Evolutionary conservation across 2,113 vertebrate genomes (phyloP).

Genomic region (Serilophus lunatus): DNA sequence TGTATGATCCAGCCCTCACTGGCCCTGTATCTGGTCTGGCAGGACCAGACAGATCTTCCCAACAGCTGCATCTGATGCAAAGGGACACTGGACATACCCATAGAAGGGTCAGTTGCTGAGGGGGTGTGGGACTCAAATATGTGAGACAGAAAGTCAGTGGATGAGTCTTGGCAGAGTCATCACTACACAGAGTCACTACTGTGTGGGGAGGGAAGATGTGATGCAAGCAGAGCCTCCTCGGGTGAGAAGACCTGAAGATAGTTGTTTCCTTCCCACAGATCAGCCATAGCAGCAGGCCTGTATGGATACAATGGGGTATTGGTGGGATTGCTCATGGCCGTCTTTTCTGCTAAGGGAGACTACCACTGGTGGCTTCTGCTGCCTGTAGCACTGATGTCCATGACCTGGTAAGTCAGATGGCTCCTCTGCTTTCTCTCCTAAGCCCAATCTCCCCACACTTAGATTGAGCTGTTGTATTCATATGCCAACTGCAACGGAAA

Average conservation of each 20-base stretch:
- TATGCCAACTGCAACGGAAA: background rate
- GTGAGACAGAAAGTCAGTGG: accelerated
- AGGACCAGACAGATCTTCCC: background rate
- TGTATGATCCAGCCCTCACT: background rate
- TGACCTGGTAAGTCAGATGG: conserved; percentile 85
- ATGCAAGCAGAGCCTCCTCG: accelerated
- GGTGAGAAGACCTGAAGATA: background rate
- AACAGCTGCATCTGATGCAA: background rate
- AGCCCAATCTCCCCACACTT: too few relatives aligned
- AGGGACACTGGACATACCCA: background rate
- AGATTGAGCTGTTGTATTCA: background rate
- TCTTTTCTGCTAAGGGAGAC: conserved; percentile 86
- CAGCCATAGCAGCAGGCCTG: conserved; percentile 87
- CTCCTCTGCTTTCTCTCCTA: background rate
- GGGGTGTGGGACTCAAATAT: background rate
- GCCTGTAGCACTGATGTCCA: conserved; percentile 85
- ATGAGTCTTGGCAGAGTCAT: background rate
- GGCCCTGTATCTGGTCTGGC: background rate
- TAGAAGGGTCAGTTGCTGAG: background rate
- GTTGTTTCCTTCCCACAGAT: conserved; percentile 62
- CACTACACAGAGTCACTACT: background rate
- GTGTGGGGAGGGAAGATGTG: background rate
- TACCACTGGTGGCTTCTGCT: conserved; percentile 97
- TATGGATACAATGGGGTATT: conserved; percentile 92
- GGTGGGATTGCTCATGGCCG: conserved; percentile 89